Conservation (phyloP, 2,797 vertebrate species). For the Catharus ustulatus region DNA sequence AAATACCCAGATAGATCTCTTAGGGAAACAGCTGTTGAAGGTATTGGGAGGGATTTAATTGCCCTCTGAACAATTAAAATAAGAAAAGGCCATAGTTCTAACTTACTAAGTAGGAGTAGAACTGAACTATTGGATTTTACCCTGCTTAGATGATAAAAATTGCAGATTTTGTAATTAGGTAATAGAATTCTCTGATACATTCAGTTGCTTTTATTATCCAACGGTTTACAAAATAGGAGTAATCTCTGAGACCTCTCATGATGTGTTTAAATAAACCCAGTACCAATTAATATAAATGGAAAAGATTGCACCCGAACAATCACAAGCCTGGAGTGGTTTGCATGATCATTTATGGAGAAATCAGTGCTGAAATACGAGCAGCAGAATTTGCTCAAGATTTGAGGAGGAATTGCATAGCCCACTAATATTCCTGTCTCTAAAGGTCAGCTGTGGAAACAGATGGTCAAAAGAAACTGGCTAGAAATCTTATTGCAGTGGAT, state of each 20-base stretch:
- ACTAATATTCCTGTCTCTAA: background rate
- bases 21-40: slow-evolving; percentile 26
- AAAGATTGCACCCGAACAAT: background rate
- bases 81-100: slow-evolving; percentile 23
- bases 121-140: slow-evolving; percentile 17
- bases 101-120: slow-evolving; percentile 3
- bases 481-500: background rate
- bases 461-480: background rate
- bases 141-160: slow-evolving; percentile 29
- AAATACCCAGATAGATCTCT: slow-evolving; percentile 8
- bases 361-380: background rate
- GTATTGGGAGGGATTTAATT: slow-evolving; percentile 30
- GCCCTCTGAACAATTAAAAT: slow-evolving; percentile 44
- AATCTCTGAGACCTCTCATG: background rate
- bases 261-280: background rate
- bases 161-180: slow-evolving; percentile 8
- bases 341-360: background rate
- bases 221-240: slow-evolving; percentile 24
- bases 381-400: background rate
- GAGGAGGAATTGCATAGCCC: background rate
- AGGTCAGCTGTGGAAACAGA: slow-evolving; percentile 25
- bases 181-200: slow-evolving; percentile 8
- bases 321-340: background rate
- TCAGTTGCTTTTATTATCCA: slow-evolving; percentile 24
- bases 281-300: slow-evolving; percentile 19